Percentiles rank a stretch among this genome's conserved stretches.
Conservation (phyloP, 2,888 invertebrate genomes). For the Cerastoderma edule region DNA sequence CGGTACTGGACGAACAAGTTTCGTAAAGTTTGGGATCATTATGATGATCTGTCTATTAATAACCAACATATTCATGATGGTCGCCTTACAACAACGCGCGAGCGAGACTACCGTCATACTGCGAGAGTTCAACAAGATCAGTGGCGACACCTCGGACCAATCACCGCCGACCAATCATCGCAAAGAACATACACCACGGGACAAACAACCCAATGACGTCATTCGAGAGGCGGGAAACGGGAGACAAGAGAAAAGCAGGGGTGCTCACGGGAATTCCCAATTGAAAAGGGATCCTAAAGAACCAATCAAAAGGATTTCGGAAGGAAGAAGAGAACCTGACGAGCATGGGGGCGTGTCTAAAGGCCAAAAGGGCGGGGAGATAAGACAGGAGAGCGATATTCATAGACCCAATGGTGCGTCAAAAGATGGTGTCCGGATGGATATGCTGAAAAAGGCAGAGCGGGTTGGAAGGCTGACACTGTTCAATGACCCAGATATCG, state of each 20-base stretch:
- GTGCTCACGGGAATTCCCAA: background rate
- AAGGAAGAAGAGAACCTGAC: background rate
- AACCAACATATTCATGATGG: slow-evolving; percentile 8
- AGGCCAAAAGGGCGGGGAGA: background rate
- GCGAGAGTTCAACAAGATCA: slow-evolving; percentile 1
- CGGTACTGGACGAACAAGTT: slow-evolving; percentile 7
- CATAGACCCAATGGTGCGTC: background rate
- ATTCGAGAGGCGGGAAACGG: background rate
- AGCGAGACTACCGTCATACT: slow-evolving; percentile 16
- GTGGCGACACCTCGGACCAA: slow-evolving; percentile 1
- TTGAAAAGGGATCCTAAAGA: background rate
- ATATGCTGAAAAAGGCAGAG: too few relatives aligned
- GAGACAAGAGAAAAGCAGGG: background rate
- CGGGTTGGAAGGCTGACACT: background rate
- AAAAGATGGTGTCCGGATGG: background rate
- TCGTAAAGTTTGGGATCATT: slow-evolving; percentile 7
- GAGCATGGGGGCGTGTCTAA: background rate
- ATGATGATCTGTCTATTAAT: slow-evolving; percentile 5
- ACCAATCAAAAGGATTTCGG: background rate
- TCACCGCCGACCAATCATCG: background rate
- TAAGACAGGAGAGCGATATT: background rate
- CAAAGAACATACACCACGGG: background rate
- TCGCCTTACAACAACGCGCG: slow-evolving; percentile 2
- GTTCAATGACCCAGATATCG: background rate
- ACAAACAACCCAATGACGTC: background rate